phyloP scores from a whole-genome alignment of 2,797 vertebrate genomes.

The Lycodopsis pacificus region DNA sequence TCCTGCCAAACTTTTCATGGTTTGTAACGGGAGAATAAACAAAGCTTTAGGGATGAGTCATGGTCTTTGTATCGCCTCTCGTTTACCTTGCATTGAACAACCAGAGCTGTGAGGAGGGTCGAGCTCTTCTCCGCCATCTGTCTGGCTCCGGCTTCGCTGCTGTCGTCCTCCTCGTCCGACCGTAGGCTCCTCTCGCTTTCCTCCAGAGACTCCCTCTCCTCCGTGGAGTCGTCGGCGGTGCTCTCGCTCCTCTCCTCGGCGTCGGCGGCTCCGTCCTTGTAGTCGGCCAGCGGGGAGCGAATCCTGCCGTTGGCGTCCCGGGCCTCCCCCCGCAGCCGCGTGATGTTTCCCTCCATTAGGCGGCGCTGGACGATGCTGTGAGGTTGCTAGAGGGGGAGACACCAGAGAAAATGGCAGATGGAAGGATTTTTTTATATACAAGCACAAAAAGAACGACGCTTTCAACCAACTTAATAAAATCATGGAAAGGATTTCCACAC shows the following conservation, averaged over 20 bases:
- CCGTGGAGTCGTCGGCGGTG: conserved; percentile 83
- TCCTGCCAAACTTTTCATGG: conserved; percentile 33
- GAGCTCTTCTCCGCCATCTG: conserved; percentile 63
- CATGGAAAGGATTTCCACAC: no score
- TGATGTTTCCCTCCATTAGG: conserved; percentile 91
- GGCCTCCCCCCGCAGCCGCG: conserved; percentile 82
- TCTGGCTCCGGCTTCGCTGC: conserved; percentile 66
- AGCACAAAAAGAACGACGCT: no score
- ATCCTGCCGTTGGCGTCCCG: conserved; percentile 67
- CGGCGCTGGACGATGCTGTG: conserved; percentile 94
- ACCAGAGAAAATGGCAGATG: conserved; percentile 1
- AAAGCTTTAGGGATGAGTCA: conserved; percentile 56
- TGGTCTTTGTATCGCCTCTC: conserved; percentile 23
- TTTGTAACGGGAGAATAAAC: conserved; percentile 27
- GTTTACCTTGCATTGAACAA: conserved; percentile 86
- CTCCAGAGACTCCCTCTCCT: conserved; percentile 84
- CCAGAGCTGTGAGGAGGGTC: conserved; percentile 73
- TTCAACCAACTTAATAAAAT: no score
- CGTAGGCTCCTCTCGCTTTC: conserved; percentile 85
- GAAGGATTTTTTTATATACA: neutral
- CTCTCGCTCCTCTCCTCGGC: conserved; percentile 84
- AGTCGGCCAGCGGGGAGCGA: conserved; percentile 84
- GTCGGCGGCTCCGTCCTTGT: conserved; percentile 74
- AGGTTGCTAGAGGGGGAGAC: conserved; percentile 86
- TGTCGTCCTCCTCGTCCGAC: conserved; percentile 84